These are phyloP conservation scores for Eurypyga helias DNA, from an alignment of 2,113 vertebrate genomes.

Conservation along the genomic window DNA sequence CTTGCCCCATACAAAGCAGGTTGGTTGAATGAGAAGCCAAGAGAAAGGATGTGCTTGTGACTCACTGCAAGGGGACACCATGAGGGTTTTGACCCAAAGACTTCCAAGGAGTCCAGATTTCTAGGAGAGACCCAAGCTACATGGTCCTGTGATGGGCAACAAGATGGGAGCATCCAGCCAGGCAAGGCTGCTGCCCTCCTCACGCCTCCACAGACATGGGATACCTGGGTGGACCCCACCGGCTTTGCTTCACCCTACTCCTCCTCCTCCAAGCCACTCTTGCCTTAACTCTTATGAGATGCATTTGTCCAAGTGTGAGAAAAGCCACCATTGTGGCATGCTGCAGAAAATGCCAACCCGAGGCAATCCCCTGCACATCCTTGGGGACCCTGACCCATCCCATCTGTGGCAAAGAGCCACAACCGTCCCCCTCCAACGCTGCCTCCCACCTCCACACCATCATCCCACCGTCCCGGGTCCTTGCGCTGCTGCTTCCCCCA, in stretches of 20 bases:
- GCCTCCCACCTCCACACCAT: accelerated
- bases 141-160: accelerated
- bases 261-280: neutral
- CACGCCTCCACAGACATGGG: accelerated
- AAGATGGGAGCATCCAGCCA: neutral
- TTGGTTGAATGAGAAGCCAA: neutral
- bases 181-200: neutral
- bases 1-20: neutral
- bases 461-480: accelerated
- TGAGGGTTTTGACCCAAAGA: accelerated
- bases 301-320: accelerated
- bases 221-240: accelerated
- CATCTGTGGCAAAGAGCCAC: accelerated
- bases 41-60: neutral
- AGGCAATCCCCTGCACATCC: neutral
- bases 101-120: neutral
- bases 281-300: accelerated
- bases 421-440: accelerated
- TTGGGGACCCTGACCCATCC: accelerated
- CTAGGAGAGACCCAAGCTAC: accelerated
- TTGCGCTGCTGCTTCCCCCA: neutral
- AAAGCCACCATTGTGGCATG: accelerated
- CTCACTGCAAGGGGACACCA: accelerated
- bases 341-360: accelerated
- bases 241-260: neutral